These are phyloP conservation scores for Spodoptera exigua DNA, from an alignment of 2,888 invertebrate species.

Conservation along the genomic window DNA sequence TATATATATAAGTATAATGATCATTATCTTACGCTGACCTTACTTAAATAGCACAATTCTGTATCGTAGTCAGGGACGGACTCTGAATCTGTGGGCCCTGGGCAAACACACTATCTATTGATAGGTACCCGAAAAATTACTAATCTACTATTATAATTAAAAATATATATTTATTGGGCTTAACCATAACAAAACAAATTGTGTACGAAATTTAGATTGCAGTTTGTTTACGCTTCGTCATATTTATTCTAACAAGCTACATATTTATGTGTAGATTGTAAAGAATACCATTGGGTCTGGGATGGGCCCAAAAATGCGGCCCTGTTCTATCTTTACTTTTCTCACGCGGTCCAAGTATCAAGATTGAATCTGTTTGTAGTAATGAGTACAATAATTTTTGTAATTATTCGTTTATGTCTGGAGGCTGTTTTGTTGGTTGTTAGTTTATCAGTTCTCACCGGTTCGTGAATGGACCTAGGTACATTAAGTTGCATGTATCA, in stretches of 20 bases:
- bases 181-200: too few relatives aligned
- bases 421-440: slow-evolving; percentile 55
- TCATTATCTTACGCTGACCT: slow-evolving; percentile 75
- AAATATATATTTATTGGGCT: too few relatives aligned
- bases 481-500: slow-evolving; percentile 25
- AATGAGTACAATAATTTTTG: slow-evolving; percentile 58
- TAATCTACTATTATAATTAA: too few relatives aligned
- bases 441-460: slow-evolving; percentile 50
- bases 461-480: slow-evolving; percentile 37
- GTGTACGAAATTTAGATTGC: too few relatives aligned
- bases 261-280: too few relatives aligned
- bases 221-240: too few relatives aligned
- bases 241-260: too few relatives aligned
- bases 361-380: slow-evolving; percentile 60
- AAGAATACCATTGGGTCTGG: too few relatives aligned
- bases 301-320: too few relatives aligned
- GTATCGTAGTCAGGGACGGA: slow-evolving; percentile 52
- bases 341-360: slow-evolving; percentile 67
- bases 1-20: slow-evolving; percentile 68
- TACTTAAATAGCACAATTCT: slow-evolving; percentile 72
- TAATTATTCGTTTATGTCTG: slow-evolving; percentile 59
- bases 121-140: too few relatives aligned
- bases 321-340: slow-evolving; percentile 53
- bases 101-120: too few relatives aligned
- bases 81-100: too few relatives aligned